A percentile compares a stretch with the other conserved stretches of the same genome.
phyloP scores from a whole-genome alignment of 2,113 vertebrate species.

The Sceloporus tristichus region DNA sequence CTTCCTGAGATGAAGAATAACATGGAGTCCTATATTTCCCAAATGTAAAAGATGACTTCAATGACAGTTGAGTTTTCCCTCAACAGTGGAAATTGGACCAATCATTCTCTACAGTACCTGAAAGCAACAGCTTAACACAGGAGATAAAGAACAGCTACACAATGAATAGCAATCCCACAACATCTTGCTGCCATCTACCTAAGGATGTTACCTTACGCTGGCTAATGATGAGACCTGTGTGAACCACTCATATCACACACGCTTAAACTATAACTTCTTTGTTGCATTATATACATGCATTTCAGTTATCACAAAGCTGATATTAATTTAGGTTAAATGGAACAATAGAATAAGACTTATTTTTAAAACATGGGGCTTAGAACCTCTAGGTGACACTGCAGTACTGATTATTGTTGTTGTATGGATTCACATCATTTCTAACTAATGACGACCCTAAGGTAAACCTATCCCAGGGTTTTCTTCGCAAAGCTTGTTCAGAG shows the following conservation, averaged over 20 bases:
- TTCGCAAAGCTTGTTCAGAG: no score
- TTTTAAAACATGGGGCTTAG: background rate
- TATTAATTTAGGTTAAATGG: background rate
- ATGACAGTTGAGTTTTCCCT: background rate
- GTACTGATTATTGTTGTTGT: background rate
- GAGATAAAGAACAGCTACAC: background rate
- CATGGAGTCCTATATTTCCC: background rate
- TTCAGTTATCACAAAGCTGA: background rate
- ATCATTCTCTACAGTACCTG: no score
- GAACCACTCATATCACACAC: background rate
- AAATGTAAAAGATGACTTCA: background rate
- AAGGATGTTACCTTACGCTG: background rate
- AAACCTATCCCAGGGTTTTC: no score
- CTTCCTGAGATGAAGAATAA: no score
- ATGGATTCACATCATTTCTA: no score
- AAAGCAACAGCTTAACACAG: no score
- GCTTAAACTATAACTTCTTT: background rate
- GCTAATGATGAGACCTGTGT: background rate
- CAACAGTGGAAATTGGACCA: background rate
- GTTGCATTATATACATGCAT: background rate
- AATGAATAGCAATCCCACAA: background rate
- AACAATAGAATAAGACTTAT: background rate
- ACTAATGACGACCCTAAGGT: no score
- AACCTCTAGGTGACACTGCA: constrained; percentile 23
- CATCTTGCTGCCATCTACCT: background rate